Evolutionary conservation across 2,113 vertebrate species (phyloP), one percentile per base, ranked within the genome.

Genomic region (Apteryx owenii): DNA sequence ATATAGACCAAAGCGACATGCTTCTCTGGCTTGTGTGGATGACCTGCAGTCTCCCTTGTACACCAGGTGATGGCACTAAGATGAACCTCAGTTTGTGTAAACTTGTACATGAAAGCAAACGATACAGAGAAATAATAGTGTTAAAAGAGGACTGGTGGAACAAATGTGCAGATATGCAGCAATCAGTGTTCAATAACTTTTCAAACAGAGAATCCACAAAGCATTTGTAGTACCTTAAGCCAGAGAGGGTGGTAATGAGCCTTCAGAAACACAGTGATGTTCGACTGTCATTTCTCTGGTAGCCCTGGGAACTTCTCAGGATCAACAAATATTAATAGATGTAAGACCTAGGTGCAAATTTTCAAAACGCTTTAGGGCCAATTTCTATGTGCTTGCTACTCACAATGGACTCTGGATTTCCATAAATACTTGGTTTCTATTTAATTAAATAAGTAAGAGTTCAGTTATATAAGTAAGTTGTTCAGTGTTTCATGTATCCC

Each of bases 261-360:
- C 60, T 61, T 61, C n/a, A 61, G 60, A n/a, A 61, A 36, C 11
- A 12, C 60, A 36, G 20, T 21, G 60, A 22, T 8, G 33, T 36
- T 48, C 9, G 9, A n/a, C 33, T 6, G 23, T 48, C 46, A 21
- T 11, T 51, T 83, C 53, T 42, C 3, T 1, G 73, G 62, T 21
- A 69, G 36, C 81, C 81, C 50, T 14, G 68, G 88, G 64, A 62
- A 20, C 44, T 20, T 29, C 26, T 17, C 77, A 51, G 58, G 11
- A 78, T 8, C 69, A 54, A 25, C 46, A 64, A 40, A 78, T 14
- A 36, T 0, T 10, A 40, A 42, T 15, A 84, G 23, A 61, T 40
- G 9, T 22, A 5, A 77, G 66, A 9, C 26, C 51, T 51, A 21
- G 0, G 0, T 17, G 58, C 3, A 73, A 5, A 85, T 28, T 7